These are phyloP conservation scores for Drosophila tristis DNA, from an alignment of 1,140 invertebrate genomes.

Conservation along the genomic window DNA sequence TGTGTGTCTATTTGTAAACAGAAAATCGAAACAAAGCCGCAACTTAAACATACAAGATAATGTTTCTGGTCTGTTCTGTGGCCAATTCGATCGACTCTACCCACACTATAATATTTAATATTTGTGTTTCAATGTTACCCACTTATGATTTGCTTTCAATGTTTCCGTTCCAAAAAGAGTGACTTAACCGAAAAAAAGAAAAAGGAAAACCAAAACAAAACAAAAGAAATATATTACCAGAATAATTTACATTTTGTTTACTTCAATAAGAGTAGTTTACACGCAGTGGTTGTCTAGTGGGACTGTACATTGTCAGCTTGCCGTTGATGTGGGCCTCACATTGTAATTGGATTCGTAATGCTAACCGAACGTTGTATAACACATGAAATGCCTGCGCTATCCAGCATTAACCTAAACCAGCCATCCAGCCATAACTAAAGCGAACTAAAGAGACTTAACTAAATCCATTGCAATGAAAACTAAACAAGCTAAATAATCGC, in stretches of 20 bases:
- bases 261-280: conserved; percentile 85
- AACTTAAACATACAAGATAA: conserved; percentile 46
- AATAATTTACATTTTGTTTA: conserved; percentile 73
- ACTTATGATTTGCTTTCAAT: conserved; percentile 76
- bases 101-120: conserved; percentile 21
- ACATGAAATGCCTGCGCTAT: conserved; percentile 47
- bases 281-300: conserved; percentile 84
- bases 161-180: conserved; percentile 64
- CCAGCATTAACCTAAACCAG: conserved; percentile 46
- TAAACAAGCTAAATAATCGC: conserved; percentile 66
- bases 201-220: conserved; percentile 36
- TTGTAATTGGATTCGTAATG: conserved; percentile 83
- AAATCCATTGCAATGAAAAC: conserved; percentile 21
- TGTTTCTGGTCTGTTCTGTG: conserved; percentile 35
- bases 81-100: conserved; percentile 43
- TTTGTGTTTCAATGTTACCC: conserved; percentile 74
- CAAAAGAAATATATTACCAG: conserved; percentile 32
- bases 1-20: conserved; percentile 61
- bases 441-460: conserved; percentile 53
- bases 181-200: conserved; percentile 49
- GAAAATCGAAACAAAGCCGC: conserved; percentile 48
- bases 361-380: conserved; percentile 76
- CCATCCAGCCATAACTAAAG: conserved; percentile 36
- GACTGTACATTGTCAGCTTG: conserved; percentile 87
- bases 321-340: conserved; percentile 88